Evolutionary conservation across 2,113 vertebrate genomes (phyloP).

Genomic region (Thalassarche chlororhynchos): DNA sequence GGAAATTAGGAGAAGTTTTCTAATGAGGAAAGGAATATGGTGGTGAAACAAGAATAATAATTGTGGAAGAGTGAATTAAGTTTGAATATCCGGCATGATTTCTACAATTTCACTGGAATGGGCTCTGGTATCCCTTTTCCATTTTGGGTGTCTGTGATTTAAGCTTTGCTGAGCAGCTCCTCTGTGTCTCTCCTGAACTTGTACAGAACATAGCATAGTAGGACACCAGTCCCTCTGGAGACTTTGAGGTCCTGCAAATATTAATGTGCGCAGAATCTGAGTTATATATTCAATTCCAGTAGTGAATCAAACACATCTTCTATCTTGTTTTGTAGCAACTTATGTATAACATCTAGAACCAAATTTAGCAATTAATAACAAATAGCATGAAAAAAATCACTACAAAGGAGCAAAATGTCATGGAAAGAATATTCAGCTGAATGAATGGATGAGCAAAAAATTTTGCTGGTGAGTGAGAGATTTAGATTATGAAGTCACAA

Average conservation of each 20-base stretch:
- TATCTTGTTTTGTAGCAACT: neutral
- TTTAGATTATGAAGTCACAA: neutral
- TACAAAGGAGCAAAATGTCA: neutral
- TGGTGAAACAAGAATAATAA: neutral
- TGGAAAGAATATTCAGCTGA: neutral
- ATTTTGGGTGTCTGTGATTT: neutral
- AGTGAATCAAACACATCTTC: neutral
- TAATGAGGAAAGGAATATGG: neutral
- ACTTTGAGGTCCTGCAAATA: neutral
- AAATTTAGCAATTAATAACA: neutral
- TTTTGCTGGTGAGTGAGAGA: neutral
- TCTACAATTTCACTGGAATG: neutral
- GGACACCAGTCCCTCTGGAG: neutral
- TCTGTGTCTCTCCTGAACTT: neutral
- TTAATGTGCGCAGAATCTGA: neutral
- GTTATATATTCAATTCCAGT: neutral
- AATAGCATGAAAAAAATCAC: neutral
- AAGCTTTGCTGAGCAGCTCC: neutral
- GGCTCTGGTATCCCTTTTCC: neutral
- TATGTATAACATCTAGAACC: neutral
- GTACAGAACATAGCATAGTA: neutral
- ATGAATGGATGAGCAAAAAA: neutral
- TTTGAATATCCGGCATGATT: neutral
- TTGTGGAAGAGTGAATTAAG: neutral
- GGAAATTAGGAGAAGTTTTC: neutral